A percentile compares a stretch with the other conserved stretches of the same genome.
phyloP scores from a whole-genome alignment of 2,113 vertebrate genomes.

The Psilopogon haemacephalus region DNA sequence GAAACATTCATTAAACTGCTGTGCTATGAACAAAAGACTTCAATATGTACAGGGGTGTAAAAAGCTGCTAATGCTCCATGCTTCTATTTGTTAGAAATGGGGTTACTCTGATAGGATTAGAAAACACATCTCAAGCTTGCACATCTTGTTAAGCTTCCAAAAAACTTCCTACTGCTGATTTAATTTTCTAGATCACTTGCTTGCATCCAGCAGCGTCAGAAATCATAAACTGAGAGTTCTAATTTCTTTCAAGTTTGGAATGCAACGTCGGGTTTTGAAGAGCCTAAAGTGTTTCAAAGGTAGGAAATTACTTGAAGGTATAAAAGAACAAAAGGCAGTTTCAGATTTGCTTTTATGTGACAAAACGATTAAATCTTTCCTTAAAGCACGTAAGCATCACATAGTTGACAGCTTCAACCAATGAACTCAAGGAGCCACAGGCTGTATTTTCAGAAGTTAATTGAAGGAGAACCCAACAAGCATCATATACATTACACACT shows the following conservation, averaged over 20 bases:
- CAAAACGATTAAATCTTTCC: not conserved
- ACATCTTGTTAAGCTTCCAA: constrained; percentile 21
- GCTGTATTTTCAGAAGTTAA: not conserved
- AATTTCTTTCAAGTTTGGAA: constrained; percentile 29
- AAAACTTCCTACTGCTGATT: constrained; percentile 23
- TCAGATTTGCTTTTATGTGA: not conserved
- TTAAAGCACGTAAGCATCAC: not conserved
- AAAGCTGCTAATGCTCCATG: not conserved
- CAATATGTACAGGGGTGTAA: not conserved
- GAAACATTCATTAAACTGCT: not conserved
- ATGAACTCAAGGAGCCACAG: not conserved
- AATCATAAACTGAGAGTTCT: not conserved
- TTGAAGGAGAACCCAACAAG: not conserved
- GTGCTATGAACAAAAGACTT: not conserved
- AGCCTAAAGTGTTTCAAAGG: not conserved
- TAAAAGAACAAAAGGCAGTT: not conserved
- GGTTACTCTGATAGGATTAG: constrained; percentile 58
- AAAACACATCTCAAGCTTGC: not conserved
- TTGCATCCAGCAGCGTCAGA: constrained; percentile 22
- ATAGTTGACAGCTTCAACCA: not conserved
- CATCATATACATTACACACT: not conserved
- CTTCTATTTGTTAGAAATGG: not conserved
- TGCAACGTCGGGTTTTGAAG: not conserved
- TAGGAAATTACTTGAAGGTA: not conserved
- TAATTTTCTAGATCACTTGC: constrained; percentile 50